phyloP scores from a whole-genome alignment of 2,113 vertebrate species.

The Istiophorus platypterus region DNA sequence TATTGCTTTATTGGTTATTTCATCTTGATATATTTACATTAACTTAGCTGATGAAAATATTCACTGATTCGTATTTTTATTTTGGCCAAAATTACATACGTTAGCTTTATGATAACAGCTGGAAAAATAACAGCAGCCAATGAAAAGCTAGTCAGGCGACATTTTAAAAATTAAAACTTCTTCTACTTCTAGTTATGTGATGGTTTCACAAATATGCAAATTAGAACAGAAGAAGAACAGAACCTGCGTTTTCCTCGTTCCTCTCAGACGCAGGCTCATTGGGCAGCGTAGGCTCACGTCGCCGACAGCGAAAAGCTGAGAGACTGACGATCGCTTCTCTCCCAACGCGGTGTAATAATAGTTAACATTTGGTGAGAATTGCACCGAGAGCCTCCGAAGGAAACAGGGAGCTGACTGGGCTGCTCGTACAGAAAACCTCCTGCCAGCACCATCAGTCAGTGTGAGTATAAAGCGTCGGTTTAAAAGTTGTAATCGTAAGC shows the following conservation, averaged over 20 bases:
- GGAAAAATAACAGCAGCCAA: too few species aligned
- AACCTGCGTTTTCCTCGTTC: too few species aligned
- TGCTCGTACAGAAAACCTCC: slow-evolving; percentile 52
- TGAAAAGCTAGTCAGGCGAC: too few species aligned
- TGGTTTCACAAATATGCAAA: too few species aligned
- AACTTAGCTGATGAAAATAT: too few species aligned
- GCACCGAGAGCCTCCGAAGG: slow-evolving; percentile 60
- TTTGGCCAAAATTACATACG: too few species aligned
- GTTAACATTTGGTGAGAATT: slow-evolving; percentile 73
- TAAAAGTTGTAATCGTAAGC: slow-evolving; percentile 85
- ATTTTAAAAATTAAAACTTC: too few species aligned
- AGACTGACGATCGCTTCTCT: slow-evolving; percentile 52
- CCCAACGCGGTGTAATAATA: slow-evolving; percentile 71
- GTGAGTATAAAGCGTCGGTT: slow-evolving; percentile 81
- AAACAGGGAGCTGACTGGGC: slow-evolving; percentile 65
- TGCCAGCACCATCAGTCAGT: slow-evolving; percentile 72
- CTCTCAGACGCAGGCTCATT: not conserved
- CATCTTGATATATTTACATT: too few species aligned
- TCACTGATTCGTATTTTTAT: too few species aligned
- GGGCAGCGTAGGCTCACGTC: slow-evolving; percentile 3
- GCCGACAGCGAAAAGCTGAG: slow-evolving; percentile 51
- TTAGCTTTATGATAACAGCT: too few species aligned
- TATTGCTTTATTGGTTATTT: too few species aligned
- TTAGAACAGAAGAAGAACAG: not conserved
- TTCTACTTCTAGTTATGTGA: too few species aligned